A percentile compares a stretch with the other conserved stretches of the same genome.
phyloP scores from a whole-genome alignment of 2,888 invertebrate genomes.

The Autographa pulchrina region DNA sequence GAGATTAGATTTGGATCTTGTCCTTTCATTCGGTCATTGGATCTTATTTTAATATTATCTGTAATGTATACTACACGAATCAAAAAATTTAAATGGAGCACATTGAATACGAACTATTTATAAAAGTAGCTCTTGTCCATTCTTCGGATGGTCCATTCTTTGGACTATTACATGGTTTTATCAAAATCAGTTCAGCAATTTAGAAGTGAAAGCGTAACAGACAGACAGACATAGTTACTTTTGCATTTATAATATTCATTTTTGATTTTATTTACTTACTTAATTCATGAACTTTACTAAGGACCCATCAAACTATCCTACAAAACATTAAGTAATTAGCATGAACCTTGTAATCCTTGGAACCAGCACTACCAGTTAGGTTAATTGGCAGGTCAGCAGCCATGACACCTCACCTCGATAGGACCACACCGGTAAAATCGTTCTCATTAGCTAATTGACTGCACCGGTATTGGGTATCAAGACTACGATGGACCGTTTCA shows the following conservation, averaged over 20 bases:
- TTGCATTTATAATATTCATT: no score
- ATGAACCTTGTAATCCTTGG: slow-evolving; percentile 7
- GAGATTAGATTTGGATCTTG: background rate
- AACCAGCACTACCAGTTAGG: slow-evolving; percentile 35
- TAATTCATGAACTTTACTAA: background rate
- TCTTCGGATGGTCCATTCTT: no score
- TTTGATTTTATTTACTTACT: background rate
- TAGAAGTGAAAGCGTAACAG: no score
- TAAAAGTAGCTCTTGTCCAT: no score
- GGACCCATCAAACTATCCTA: background rate
- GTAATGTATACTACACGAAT: no score
- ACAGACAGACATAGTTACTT: no score
- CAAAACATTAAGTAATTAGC: background rate
- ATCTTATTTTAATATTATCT: no score
- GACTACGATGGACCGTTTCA: background rate
- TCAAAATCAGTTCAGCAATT: no score
- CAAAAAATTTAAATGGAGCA: no score
- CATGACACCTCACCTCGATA: slow-evolving; percentile 44
- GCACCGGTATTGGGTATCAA: slow-evolving; percentile 29
- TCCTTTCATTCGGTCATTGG: background rate
- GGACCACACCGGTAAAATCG: slow-evolving; percentile 42
- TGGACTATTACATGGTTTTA: no score
- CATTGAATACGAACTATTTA: no score
- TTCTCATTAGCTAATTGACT: slow-evolving; percentile 44
- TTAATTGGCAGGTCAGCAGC: slow-evolving; percentile 58